Evolutionary conservation across 1,140 invertebrate genomes (phyloP).

Genomic region (Philaenus spumarius): DNA sequence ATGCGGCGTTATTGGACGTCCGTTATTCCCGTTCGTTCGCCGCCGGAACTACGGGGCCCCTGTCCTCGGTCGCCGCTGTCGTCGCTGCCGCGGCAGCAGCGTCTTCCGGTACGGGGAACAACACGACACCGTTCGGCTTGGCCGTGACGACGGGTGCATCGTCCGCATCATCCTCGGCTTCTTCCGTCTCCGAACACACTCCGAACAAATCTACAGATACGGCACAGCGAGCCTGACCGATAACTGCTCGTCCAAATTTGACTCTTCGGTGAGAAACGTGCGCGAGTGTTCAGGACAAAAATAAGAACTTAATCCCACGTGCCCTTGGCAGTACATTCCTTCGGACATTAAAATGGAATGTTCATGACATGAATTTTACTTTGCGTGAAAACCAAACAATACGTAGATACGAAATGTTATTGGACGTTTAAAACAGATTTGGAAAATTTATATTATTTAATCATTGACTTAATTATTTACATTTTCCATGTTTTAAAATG

Average conservation of each 20-base stretch:
- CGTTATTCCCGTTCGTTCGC: constrained; percentile 49
- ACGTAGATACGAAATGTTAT: too few relatives aligned
- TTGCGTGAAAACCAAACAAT: too few relatives aligned
- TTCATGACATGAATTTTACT: too few relatives aligned
- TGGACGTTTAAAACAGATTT: too few relatives aligned
- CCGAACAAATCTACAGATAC: background rate
- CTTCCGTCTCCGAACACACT: constrained; percentile 8
- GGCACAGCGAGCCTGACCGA: constrained; percentile 11
- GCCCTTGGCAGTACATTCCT: too few relatives aligned
- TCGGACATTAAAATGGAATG: too few relatives aligned
- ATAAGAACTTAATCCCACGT: too few relatives aligned
- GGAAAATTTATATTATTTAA: too few relatives aligned
- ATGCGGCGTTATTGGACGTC: constrained; percentile 55
- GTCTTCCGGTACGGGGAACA: constrained; percentile 18
- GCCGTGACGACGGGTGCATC: constrained; percentile 31
- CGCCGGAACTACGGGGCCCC: constrained; percentile 37
- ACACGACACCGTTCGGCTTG: constrained; percentile 34
- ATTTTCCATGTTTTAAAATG: too few relatives aligned
- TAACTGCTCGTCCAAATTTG: background rate
- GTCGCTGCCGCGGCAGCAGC: constrained; percentile 30
- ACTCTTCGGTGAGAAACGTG: constrained; percentile 3
- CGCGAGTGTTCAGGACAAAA: too few relatives aligned
- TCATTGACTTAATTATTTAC: too few relatives aligned
- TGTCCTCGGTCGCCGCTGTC: constrained; percentile 37
- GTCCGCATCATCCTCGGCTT: constrained; percentile 19